These are phyloP conservation scores for Naso thynnoides DNA, from an alignment of 2,797 vertebrate species.

Conservation along the genomic window DNA sequence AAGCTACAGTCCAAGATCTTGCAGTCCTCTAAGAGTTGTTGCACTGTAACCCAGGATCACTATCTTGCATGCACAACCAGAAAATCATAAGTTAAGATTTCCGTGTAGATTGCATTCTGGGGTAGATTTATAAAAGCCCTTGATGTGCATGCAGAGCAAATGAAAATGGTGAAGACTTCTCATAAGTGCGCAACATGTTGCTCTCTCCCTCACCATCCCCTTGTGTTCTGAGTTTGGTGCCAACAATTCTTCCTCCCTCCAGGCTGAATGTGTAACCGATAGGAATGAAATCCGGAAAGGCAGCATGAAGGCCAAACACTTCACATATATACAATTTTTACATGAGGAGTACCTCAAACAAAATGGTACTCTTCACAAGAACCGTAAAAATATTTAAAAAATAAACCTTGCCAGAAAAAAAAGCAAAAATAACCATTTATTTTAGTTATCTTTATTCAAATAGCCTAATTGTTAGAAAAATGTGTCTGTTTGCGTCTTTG, in stretches of 20 bases:
- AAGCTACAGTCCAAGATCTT: conserved; percentile 20
- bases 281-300: not conserved
- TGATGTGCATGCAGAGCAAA: conserved; percentile 22
- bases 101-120: not conserved
- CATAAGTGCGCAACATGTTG: conserved; percentile 59
- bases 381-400: too few relatives aligned
- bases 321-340: too few relatives aligned
- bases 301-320: not conserved
- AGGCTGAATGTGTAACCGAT: conserved; percentile 2
- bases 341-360: too few relatives aligned
- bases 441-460: too few relatives aligned
- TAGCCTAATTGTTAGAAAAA: too few relatives aligned
- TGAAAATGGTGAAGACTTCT: conserved; percentile 18
- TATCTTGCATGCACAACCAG: conserved; percentile 4
- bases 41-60: not conserved
- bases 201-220: conserved; percentile 36
- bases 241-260: conserved; percentile 70
- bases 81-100: conserved; percentile 5
- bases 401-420: too few relatives aligned
- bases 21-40: conserved; percentile 8
- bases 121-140: conserved; percentile 1
- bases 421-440: too few relatives aligned
- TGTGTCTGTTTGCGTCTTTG: too few relatives aligned
- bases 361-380: too few relatives aligned
- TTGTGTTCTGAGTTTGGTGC: conserved; percentile 46